phyloP scores from a whole-genome alignment of 2,888 invertebrate genomes.

The Agrotis segetum region DNA sequence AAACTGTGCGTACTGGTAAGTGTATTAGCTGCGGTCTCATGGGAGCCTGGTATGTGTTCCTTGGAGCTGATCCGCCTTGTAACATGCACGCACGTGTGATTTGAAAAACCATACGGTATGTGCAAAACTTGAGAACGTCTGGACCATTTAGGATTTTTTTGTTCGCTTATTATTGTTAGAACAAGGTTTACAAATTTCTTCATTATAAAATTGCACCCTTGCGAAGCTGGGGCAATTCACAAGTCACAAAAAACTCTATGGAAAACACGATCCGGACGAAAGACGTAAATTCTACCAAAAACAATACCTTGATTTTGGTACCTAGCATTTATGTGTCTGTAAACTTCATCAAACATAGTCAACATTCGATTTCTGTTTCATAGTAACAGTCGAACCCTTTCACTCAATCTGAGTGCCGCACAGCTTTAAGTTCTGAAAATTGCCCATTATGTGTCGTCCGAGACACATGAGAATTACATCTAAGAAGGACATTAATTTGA shows the following conservation, averaged over 20 bases:
- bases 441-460: conserved; percentile 7
- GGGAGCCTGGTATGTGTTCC: conserved; percentile 60
- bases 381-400: not conserved
- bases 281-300: not conserved
- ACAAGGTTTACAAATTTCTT: no score
- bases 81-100: conserved; percentile 13
- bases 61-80: not conserved
- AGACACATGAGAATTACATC: conserved; percentile 16
- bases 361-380: not conserved
- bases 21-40: conserved; percentile 66
- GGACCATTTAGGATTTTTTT: no score
- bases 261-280: not conserved
- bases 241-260: not conserved
- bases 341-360: not conserved
- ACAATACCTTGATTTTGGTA: not conserved
- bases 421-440: conserved; percentile 10
- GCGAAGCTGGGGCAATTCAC: no score
- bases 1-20: conserved; percentile 68
- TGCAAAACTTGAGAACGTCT: no score
- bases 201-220: no score
- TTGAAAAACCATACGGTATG: conserved; percentile 14
- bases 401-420: not conserved
- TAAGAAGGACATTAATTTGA: conserved; percentile 29
- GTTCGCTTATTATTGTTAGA: no score
- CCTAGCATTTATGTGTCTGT: not conserved